phyloP scores from a whole-genome alignment of 1,140 invertebrate species.

The Lordiphosa mommai region DNA sequence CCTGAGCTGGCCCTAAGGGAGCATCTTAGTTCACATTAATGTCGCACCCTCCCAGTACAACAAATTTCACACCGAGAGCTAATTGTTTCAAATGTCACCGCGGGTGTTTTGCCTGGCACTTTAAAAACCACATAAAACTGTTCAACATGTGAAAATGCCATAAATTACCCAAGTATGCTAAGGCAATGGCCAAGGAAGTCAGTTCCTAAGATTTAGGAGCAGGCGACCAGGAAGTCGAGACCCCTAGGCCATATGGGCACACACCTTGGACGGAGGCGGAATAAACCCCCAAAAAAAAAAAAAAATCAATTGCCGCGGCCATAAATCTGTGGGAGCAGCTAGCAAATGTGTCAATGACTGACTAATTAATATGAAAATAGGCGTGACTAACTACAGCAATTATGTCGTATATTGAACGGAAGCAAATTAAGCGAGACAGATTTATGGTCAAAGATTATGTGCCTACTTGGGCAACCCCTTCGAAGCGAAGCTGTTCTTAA shows the following conservation, averaged over 20 bases:
- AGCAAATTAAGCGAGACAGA: conserved; percentile 19
- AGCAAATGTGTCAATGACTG: conserved; percentile 33
- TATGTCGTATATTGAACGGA: conserved; percentile 29
- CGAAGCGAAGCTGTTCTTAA: neutral
- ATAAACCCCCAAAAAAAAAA: conserved; percentile 38
- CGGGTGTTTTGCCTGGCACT: conserved; percentile 53
- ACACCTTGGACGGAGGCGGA: conserved; percentile 39
- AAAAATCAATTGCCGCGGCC: conserved; percentile 60
- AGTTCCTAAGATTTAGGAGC: conserved; percentile 47
- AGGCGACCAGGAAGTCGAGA: conserved; percentile 50
- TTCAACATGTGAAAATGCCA: conserved; percentile 75
- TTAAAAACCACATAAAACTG: conserved; percentile 76
- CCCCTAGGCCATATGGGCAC: conserved; percentile 56
- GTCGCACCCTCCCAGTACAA: neutral
- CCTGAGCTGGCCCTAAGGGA: neutral
- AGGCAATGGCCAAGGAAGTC: conserved; percentile 37
- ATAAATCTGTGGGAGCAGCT: conserved; percentile 49
- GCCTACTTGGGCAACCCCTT: neutral
- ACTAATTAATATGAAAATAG: conserved; percentile 69
- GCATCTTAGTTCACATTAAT: conserved; percentile 24
- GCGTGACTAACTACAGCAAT: conserved; percentile 63
- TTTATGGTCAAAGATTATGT: conserved; percentile 21
- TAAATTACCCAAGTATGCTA: conserved; percentile 53
- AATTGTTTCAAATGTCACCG: conserved; percentile 70
- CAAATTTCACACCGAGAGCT: conserved; percentile 32